Conservation (phyloP, 2,113 vertebrate genomes). For the Euleptes europaea region DNA sequence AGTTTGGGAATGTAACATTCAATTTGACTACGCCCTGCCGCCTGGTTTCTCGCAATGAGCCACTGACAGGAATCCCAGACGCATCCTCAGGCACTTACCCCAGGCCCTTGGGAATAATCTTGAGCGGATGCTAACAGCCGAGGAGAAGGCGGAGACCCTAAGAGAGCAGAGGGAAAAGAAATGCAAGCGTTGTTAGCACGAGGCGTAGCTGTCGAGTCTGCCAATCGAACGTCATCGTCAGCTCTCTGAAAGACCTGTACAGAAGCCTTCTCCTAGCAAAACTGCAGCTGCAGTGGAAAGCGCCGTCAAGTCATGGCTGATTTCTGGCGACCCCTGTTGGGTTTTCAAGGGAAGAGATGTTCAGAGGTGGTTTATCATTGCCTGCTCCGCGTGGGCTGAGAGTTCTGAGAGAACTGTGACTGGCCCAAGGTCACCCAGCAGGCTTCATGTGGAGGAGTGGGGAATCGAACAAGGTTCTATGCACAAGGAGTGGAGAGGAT, state of each 20-base stretch:
- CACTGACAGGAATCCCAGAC: neutral
- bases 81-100: slow-evolving; percentile 75
- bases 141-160: neutral
- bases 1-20: neutral
- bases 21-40: neutral
- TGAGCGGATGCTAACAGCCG: slow-evolving; percentile 50
- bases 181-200: neutral
- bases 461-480: too few species aligned
- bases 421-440: too few species aligned
- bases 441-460: too few species aligned
- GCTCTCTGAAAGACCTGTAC: too few species aligned
- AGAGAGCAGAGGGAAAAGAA: neutral
- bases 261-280: neutral
- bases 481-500: too few species aligned
- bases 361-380: too few species aligned
- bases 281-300: too few species aligned
- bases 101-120: slow-evolving; percentile 77
- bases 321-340: too few species aligned
- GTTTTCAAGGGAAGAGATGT: too few species aligned
- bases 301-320: too few species aligned
- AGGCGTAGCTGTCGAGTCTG: neutral
- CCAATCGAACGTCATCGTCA: neutral
- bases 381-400: too few species aligned
- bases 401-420: too few species aligned
- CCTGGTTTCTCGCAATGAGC: neutral